A percentile compares a stretch with the other conserved stretches of the same genome.
Conservation (phyloP, 1,140 invertebrate species). For the Anastatus disparis region DNA sequence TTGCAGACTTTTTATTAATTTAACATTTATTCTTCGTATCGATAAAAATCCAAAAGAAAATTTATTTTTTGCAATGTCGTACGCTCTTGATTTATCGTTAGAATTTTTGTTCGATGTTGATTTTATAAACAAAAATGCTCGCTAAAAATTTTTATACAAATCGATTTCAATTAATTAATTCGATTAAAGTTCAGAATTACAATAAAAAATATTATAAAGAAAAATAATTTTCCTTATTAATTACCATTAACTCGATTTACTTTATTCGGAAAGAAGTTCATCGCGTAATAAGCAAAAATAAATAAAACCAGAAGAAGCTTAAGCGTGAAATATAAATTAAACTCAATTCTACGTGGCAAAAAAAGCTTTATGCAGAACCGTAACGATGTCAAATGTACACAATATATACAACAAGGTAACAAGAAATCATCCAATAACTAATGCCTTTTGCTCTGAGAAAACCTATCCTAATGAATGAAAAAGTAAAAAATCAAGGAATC, state of each 20-base stretch:
- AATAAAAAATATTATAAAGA: too few species aligned
- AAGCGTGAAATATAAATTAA: constrained; percentile 30
- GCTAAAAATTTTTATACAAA: too few species aligned
- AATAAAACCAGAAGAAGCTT: too few species aligned
- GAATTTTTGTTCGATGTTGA: too few species aligned
- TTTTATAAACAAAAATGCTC: too few species aligned
- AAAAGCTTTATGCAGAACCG: not conserved
- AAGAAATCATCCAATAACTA: constrained; percentile 25
- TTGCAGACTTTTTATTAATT: not conserved
- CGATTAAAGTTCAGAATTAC: not conserved
- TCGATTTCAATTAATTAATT: not conserved
- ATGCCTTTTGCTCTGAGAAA: not conserved
- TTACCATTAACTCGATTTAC: too few species aligned
- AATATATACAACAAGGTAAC: not conserved
- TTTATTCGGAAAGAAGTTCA: too few species aligned
- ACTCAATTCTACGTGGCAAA: not conserved
- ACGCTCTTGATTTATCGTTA: too few species aligned
- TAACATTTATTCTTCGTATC: not conserved
- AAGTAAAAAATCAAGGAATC: not conserved
- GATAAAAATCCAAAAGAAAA: too few species aligned
- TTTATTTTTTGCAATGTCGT: too few species aligned
- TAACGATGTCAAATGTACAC: constrained; percentile 2
- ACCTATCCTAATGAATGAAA: constrained; percentile 28
- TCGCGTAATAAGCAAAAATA: too few species aligned
- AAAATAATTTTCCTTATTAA: too few species aligned